Evolutionary conservation across 2,797 vertebrate genomes (phyloP).

Genomic region (Diplodus puntazzo): DNA sequence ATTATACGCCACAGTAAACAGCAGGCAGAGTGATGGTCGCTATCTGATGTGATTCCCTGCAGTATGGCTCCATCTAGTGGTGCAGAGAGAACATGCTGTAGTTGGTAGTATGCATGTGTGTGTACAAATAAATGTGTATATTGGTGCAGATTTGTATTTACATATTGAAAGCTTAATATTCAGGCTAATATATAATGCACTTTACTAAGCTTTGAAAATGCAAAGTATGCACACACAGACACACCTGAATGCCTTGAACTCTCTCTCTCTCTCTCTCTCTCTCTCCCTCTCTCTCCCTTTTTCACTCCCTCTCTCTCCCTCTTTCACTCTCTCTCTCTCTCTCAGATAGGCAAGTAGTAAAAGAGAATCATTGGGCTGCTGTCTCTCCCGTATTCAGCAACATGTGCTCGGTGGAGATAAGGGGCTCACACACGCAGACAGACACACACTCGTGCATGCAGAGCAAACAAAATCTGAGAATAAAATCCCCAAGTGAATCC

Average conservation of each 20-base stretch:
- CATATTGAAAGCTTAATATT: conserved; percentile 62
- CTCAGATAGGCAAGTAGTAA: conserved; percentile 55
- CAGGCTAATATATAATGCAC: conserved; percentile 52
- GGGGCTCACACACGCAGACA: conserved; percentile 68
- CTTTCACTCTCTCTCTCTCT: conserved; percentile 39
- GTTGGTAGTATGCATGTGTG: conserved; percentile 22
- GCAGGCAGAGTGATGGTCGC: neutral
- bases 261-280: conserved; percentile 34
- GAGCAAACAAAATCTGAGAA: conserved; percentile 75
- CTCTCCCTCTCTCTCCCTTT: conserved; percentile 32
- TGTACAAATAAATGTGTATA: conserved; percentile 12
- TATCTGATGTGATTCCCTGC: conserved; percentile 51
- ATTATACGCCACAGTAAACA: conserved; percentile 5
- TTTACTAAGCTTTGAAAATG: conserved; percentile 57
- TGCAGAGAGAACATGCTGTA: neutral
- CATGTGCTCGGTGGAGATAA: conserved; percentile 85
- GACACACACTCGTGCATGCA: conserved; percentile 71
- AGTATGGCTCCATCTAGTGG: conserved; percentile 80
- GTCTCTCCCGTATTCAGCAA: conserved; percentile 73
- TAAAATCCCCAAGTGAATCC: conserved; percentile 76
- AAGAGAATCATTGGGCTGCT: conserved; percentile 68
- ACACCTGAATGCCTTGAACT: conserved; percentile 43
- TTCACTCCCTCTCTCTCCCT: conserved; percentile 22
- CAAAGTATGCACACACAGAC: conserved; percentile 23
- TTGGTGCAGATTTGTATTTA: conserved; percentile 27